Conservation (phyloP, 2,113 vertebrate species). For the Naja naja region DNA sequence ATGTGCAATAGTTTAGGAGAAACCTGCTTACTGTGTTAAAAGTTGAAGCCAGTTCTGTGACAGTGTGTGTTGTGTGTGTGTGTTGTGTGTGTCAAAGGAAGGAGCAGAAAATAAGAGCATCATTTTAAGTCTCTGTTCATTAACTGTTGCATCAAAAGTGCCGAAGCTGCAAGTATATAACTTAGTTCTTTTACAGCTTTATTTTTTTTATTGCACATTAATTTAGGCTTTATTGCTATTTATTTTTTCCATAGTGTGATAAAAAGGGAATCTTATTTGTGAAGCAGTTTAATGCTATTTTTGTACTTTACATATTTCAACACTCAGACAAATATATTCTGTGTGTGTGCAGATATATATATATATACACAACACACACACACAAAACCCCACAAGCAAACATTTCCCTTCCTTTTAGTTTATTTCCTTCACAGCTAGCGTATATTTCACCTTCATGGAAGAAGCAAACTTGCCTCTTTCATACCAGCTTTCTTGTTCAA, state of each 20-base stretch:
- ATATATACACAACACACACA: not conserved
- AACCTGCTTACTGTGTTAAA: conserved; percentile 41
- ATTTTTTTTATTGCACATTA: conserved; percentile 25
- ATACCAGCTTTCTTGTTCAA: not conserved
- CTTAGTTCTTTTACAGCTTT: conserved; percentile 27
- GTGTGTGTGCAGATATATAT: not conserved
- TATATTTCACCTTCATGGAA: not conserved
- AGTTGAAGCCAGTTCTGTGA: conserved; percentile 19
- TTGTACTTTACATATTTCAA: conserved; percentile 19
- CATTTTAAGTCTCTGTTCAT: conserved; percentile 24
- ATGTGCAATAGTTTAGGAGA: conserved; percentile 55
- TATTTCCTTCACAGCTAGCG: not conserved
- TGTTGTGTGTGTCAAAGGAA: conserved; percentile 1
- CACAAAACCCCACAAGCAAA: not conserved
- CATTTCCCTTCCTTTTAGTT: not conserved
- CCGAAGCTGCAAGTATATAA: conserved; percentile 13
- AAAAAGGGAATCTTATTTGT: conserved; percentile 28
- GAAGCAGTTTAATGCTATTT: not conserved
- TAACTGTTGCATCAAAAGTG: conserved; percentile 19
- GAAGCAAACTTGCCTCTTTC: not conserved
- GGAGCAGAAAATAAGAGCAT: not conserved
- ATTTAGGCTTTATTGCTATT: conserved; percentile 20
- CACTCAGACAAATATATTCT: not conserved
- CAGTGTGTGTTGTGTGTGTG: not conserved
- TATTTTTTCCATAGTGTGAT: not conserved